phyloP scores from a whole-genome alignment of 1,140 invertebrate genomes.

The Drosophila punjabiensis region DNA sequence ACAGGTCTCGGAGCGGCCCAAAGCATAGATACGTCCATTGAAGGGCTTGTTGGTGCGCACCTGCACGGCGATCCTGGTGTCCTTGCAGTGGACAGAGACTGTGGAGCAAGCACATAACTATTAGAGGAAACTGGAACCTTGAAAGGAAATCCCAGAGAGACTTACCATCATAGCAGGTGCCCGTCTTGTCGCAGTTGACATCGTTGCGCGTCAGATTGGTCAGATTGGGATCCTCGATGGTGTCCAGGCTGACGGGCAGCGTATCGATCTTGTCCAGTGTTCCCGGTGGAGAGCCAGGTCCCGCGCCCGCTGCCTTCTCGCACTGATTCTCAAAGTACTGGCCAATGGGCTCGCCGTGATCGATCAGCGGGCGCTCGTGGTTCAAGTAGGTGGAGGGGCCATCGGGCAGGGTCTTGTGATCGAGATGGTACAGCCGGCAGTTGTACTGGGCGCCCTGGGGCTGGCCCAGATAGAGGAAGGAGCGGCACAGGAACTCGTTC shows the following conservation, averaged over 20 bases:
- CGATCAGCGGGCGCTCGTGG: conserved; percentile 94
- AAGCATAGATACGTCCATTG: conserved; percentile 96
- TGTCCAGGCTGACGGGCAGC: conserved; percentile 90
- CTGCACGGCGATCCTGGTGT: conserved; percentile 96
- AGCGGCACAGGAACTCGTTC: conserved; percentile 96
- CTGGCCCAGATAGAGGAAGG: conserved; percentile 93
- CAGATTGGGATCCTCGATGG: conserved; percentile 89
- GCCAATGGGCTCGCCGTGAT: conserved; percentile 95
- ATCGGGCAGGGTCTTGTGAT: conserved; percentile 96
- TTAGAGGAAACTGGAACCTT: not conserved
- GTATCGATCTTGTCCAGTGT: conserved; percentile 86
- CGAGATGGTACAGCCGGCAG: conserved; percentile 96
- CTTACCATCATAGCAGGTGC: conserved; percentile 96
- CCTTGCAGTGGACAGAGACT: conserved; percentile 97
- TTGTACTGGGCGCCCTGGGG: conserved; percentile 92
- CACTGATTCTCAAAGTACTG: conserved; percentile 96
- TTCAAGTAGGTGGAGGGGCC: conserved; percentile 95
- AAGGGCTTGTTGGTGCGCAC: conserved; percentile 97
- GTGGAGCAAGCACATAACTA: conserved; percentile 43
- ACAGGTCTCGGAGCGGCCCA: conserved; percentile 97
- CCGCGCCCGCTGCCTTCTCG: conserved; percentile 87
- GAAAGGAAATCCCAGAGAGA: not conserved
- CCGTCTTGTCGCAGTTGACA: conserved; percentile 96
- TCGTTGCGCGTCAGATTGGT: conserved; percentile 91
- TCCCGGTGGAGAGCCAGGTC: conserved; percentile 74